A percentile compares a stretch with the other conserved stretches of the same genome.
Evolutionary conservation across 2,888 invertebrate genomes (phyloP).

Genomic region (Globia sparganii): DNA sequence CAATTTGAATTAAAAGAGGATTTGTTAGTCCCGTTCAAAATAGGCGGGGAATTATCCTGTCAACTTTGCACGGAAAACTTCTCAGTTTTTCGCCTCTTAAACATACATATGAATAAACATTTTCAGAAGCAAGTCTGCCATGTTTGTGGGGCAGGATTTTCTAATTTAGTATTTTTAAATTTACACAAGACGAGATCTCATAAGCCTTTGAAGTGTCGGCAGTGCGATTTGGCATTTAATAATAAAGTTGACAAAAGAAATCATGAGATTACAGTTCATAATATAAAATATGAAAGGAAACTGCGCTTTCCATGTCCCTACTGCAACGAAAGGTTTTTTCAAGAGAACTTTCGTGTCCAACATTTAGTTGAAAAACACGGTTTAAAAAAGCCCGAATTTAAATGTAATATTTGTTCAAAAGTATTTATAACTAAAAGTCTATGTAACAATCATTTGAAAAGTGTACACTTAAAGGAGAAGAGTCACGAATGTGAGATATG

Average conservation of each 20-base stretch:
- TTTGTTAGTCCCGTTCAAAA: conserved; percentile 82
- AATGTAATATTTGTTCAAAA: conserved; percentile 79
- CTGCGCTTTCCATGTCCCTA: conserved; percentile 79
- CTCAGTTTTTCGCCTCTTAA: conserved; percentile 77
- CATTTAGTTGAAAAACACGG: conserved; percentile 80
- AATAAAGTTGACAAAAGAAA: conserved; percentile 65
- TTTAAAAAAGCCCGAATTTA: conserved; percentile 77
- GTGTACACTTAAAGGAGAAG: conserved; percentile 84
- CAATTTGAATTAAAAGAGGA: conserved; percentile 74
- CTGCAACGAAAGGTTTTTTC: conserved; percentile 78
- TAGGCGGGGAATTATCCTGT: conserved; percentile 76
- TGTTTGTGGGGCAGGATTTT: conserved; percentile 83
- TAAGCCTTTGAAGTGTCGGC: conserved; percentile 72
- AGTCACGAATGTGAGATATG: conserved; percentile 83
- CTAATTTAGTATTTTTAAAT: conserved; percentile 82
- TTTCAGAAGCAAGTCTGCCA: conserved; percentile 85
- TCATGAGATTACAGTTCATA: conserved; percentile 66
- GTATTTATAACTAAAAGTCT: conserved; percentile 81
- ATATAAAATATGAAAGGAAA: conserved; percentile 72
- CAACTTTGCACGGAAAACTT: conserved; percentile 81
- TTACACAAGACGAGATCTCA: conserved; percentile 81
- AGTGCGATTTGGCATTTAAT: conserved; percentile 74
- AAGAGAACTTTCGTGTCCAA: conserved; percentile 75
- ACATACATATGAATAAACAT: conserved; percentile 86
- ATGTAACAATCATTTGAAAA: conserved; percentile 82